Evolutionary conservation across 1,140 invertebrate genomes (phyloP).

Genomic region (Zaprionus lachaisei): DNA sequence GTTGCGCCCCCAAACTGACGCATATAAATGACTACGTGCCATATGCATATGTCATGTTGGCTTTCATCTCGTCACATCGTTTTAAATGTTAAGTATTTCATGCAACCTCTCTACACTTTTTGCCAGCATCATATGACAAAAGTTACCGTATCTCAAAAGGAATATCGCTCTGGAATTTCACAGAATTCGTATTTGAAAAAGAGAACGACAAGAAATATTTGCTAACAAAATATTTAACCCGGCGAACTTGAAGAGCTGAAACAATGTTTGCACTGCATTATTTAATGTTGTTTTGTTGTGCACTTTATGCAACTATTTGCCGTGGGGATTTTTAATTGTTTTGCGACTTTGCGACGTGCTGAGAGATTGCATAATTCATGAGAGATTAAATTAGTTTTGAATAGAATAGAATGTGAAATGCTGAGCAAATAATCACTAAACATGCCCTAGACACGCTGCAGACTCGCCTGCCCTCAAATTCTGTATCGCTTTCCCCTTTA

Average conservation of each 20-base stretch:
- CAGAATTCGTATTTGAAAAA: neutral
- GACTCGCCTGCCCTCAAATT: conserved; percentile 5
- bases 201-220: neutral
- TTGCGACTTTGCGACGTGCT: neutral
- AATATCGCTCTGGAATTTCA: neutral
- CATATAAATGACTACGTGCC: no score
- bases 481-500: conserved; percentile 10
- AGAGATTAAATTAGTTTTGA: conserved; percentile 15
- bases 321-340: conserved; percentile 4
- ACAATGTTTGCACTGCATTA: neutral
- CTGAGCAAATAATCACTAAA: conserved; percentile 10
- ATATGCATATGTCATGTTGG: neutral
- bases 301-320: conserved; percentile 1
- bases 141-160: neutral
- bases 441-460: conserved; percentile 26
- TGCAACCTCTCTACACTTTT: neutral
- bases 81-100: neutral
- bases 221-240: neutral
- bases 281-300: neutral
- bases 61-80: neutral
- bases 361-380: conserved; percentile 5
- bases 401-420: conserved; percentile 4
- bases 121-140: neutral
- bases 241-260: neutral
- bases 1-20: no score